Evolutionary conservation across 2,113 vertebrate species (phyloP).

Genomic region (Antennarius striatus): DNA sequence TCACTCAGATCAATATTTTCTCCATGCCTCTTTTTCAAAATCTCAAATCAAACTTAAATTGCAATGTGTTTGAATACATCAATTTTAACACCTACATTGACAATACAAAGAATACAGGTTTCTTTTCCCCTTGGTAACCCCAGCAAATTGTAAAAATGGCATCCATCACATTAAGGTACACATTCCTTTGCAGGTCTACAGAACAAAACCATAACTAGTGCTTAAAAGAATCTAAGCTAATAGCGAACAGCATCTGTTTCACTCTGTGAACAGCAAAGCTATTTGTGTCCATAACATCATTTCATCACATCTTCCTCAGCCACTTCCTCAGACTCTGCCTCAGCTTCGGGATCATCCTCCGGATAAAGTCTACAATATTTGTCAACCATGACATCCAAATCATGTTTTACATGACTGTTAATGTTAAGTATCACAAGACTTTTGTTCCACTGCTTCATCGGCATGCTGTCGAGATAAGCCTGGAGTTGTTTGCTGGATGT

Average conservation of each 20-base stretch:
- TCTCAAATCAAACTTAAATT: background rate
- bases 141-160: background rate
- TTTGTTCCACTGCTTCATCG: constrained; percentile 82
- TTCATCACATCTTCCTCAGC: constrained; percentile 29
- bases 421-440: constrained; percentile 88
- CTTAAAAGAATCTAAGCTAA: background rate
- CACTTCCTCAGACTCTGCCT: constrained; percentile 10
- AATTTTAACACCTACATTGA: background rate
- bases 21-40: too few species aligned
- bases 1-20: too few species aligned
- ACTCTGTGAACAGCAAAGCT: background rate
- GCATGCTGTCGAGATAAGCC: constrained; percentile 81
- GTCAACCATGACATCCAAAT: constrained; percentile 94
- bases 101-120: background rate
- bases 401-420: constrained; percentile 88
- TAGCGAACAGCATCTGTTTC: background rate
- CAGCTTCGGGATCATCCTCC: constrained; percentile 77
- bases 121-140: background rate
- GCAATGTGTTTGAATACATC: background rate
- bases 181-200: background rate
- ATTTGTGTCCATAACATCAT: background rate
- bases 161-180: background rate
- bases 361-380: constrained; percentile 89
- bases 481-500: constrained; percentile 81
- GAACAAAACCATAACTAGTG: background rate